Evolutionary conservation across 2,797 vertebrate species (phyloP).

Genomic region (Enteromius afrohamiltoni): DNA sequence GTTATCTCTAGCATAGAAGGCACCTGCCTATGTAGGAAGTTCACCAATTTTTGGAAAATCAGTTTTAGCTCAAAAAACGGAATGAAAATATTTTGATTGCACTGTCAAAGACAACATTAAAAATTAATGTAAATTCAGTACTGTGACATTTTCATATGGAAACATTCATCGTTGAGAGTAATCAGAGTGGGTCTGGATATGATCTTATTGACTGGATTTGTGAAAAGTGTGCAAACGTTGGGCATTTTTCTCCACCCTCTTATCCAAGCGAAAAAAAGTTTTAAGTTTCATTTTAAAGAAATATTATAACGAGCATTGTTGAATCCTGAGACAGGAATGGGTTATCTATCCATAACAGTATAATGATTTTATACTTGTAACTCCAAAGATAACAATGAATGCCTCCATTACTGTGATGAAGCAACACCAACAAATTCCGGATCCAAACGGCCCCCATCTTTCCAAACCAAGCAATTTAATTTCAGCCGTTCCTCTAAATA

Average conservation of each 20-base stretch:
- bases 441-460: not conserved
- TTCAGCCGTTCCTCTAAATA: slow-evolving; percentile 13
- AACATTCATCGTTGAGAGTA: not conserved
- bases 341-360: not conserved
- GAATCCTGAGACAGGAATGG: not conserved
- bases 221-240: not conserved
- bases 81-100: not conserved
- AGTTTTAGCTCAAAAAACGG: not conserved
- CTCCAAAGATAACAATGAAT: not conserved
- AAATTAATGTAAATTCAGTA: not conserved
- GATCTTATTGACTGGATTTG: not conserved
- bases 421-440: not conserved
- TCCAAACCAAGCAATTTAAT: not conserved
- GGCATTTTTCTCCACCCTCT: not conserved
- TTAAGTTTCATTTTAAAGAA: not conserved
- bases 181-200: not conserved
- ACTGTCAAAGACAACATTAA: not conserved
- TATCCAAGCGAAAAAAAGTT: not conserved
- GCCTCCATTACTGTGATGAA: not conserved
- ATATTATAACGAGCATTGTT: not conserved
- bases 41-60: not conserved
- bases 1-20: not conserved
- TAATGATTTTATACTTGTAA: not conserved
- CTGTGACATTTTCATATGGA: not conserved
- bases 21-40: not conserved